Evolutionary conservation across 2,888 invertebrate species (phyloP).

Genomic region (Drosophila subquinaria): DNA sequence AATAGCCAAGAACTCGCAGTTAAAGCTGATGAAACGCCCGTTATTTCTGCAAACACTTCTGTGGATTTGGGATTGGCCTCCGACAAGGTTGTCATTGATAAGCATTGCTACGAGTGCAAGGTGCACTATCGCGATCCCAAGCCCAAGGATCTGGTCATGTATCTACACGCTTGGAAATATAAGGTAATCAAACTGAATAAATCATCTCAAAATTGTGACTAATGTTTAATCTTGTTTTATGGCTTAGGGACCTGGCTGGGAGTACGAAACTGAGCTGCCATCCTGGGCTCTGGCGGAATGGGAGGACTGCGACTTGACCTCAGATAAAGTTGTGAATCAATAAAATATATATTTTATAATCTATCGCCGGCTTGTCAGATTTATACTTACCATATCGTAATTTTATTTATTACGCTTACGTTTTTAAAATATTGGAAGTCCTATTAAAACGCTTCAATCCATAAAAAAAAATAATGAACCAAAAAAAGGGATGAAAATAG

Average conservation of each 20-base stretch:
- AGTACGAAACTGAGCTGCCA: slow-evolving; percentile 96
- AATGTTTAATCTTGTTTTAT: slow-evolving; percentile 71
- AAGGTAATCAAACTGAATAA: slow-evolving; percentile 87
- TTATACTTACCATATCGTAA: slow-evolving; percentile 25
- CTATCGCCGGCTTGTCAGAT: slow-evolving; percentile 18
- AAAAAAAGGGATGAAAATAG: slow-evolving; percentile 22
- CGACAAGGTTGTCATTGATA: slow-evolving; percentile 92
- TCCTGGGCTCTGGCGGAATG: slow-evolving; percentile 91
- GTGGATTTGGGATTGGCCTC: slow-evolving; percentile 74
- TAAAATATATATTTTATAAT: slow-evolving; percentile 6
- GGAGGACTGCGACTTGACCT: slow-evolving; percentile 42
- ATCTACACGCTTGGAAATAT: slow-evolving; percentile 97
- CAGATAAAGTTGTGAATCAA: slow-evolving; percentile 50
- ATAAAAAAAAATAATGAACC: slow-evolving; percentile 21
- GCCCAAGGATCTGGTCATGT: slow-evolving; percentile 97
- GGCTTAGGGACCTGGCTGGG: slow-evolving; percentile 95
- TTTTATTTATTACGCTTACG: slow-evolving; percentile 21
- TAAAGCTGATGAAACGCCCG: slow-evolving; percentile 38
- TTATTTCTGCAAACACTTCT: slow-evolving; percentile 8
- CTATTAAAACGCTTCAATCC: slow-evolving; percentile 30
- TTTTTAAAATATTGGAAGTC: slow-evolving; percentile 29
- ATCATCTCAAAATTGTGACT: background rate
- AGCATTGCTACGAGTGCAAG: slow-evolving; percentile 97
- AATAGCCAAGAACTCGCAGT: slow-evolving; percentile 26
- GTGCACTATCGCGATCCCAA: slow-evolving; percentile 96